Conservation (phyloP, 1,140 invertebrate genomes). For the Drosophila auraria region DNA sequence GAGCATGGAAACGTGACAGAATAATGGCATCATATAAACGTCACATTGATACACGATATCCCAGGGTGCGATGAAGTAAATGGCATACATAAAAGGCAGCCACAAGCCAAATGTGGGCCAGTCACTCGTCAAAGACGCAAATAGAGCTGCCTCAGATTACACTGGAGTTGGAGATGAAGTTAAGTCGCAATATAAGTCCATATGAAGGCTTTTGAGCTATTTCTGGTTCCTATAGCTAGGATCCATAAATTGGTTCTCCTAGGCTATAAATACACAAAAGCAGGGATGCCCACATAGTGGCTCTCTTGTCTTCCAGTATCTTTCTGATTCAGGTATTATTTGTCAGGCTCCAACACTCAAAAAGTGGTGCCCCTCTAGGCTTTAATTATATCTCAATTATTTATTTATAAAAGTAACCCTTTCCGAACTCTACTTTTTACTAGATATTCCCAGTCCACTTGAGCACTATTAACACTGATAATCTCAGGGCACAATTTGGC, state of each 20-base stretch:
- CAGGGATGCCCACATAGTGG: not conserved
- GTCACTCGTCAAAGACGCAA: slow-evolving; percentile 24
- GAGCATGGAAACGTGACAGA: slow-evolving; percentile 74
- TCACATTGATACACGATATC: slow-evolving; percentile 61
- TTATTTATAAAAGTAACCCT: no score
- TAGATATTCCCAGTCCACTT: not conserved
- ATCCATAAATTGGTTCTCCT: no score
- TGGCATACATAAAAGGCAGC: slow-evolving; percentile 33
- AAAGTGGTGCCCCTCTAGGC: not conserved
- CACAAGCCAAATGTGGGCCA: slow-evolving; percentile 40
- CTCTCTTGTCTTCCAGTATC: not conserved
- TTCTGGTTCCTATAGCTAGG: not conserved
- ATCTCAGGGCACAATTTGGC: slow-evolving; percentile 7
- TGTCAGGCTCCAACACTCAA: not conserved
- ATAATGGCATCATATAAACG: slow-evolving; percentile 72
- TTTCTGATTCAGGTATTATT: not conserved
- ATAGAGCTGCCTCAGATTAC: slow-evolving; percentile 36
- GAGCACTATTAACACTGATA: not conserved
- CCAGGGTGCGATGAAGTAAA: slow-evolving; percentile 35
- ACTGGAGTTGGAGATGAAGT: slow-evolving; percentile 9
- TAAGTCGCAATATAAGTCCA: not conserved
- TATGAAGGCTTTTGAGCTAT: not conserved
- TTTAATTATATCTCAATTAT: not conserved
- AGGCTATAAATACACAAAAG: not conserved
- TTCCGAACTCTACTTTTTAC: not conserved